Evolutionary conservation across 2,113 vertebrate genomes (phyloP), one percentile per base, ranked within the genome.

Genomic region (Neotoma lepida): DNA sequence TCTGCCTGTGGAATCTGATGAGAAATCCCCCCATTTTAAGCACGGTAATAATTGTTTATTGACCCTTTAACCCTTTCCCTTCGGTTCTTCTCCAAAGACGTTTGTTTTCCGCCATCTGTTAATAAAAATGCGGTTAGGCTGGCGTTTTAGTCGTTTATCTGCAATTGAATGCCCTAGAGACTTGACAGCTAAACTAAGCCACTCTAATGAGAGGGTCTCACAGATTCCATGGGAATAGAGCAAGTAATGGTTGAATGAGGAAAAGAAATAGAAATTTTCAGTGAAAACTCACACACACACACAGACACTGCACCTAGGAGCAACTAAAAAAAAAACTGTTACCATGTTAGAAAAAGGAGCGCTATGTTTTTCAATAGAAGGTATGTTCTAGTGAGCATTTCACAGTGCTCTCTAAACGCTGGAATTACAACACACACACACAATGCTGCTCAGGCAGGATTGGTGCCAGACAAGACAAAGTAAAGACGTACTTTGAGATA

Each of bases 21-120:
- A 58, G 73, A 84, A 73, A 88, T 8, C 86, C 86, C 76, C 88
- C 76, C 68, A 41, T 30, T 90, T 97, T 91, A 73, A 96, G 87
- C 85, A 68, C 76, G 73, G 33, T 86, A 94, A 94, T 96, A 93
- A 97, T 97, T 93, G 96, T 96, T 96, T 97, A 93, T 91, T 95
- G 95, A 97, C 96, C 95, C 87, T 95, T 96, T 89, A 95, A 93
- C 96, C 94, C 66, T 39, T 91, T 87, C 54, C 87, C 87, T 93
- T 96, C 33, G 49, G 76, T 88, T 94, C 70, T 96, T 77, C 93
- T 96, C 93, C 91, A 76, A 91, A 95, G 93, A 95, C 64, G 30
- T 96, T 95, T 95, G 91, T 94, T 96, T 95, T 81, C 91, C 68
- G 35, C 96, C 70, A 93, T 95, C 93, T 95, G 96, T 96, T 96